phyloP scores from a whole-genome alignment of 2,888 invertebrate species.

The Drosophila crucigera region DNA sequence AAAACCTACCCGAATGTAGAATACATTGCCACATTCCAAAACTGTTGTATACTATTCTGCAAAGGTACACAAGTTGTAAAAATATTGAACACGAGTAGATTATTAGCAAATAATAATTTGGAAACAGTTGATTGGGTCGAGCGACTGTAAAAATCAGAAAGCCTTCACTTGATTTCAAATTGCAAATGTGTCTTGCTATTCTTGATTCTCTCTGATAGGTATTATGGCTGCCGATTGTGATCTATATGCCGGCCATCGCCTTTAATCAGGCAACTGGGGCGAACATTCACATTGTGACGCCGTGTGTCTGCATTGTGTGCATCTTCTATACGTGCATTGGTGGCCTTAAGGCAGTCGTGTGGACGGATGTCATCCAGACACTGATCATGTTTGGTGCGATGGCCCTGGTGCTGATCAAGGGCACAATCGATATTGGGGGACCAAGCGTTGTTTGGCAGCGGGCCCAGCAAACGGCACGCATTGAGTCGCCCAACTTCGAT shows the following conservation, averaged over 20 bases:
- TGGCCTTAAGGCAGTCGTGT: slow-evolving; percentile 89
- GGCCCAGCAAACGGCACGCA: slow-evolving; percentile 87
- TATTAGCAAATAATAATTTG: background rate
- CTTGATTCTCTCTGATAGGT: slow-evolving; percentile 85
- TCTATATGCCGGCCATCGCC: slow-evolving; percentile 90
- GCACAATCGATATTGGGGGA: slow-evolving; percentile 89
- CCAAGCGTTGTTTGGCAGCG: slow-evolving; percentile 87
- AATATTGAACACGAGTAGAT: background rate
- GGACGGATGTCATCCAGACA: slow-evolving; percentile 91
- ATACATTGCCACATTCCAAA: background rate
- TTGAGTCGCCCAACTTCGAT: slow-evolving; percentile 88
- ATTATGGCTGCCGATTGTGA: slow-evolving; percentile 90
- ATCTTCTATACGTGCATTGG: slow-evolving; percentile 92
- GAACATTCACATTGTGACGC: slow-evolving; percentile 90
- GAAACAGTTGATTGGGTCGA: background rate
- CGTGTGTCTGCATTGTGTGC: slow-evolving; percentile 91
- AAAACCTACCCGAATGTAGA: background rate
- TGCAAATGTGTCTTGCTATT: background rate
- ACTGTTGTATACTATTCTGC: background rate
- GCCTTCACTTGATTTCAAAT: background rate
- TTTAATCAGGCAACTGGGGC: slow-evolving; percentile 93
- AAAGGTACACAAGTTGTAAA: background rate
- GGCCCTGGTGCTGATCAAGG: slow-evolving; percentile 88
- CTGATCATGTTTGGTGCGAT: slow-evolving; percentile 90
- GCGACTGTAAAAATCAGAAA: background rate